phyloP scores from a whole-genome alignment of 64 coral and sea anemone genomes.

The Actinia equina region DNA sequence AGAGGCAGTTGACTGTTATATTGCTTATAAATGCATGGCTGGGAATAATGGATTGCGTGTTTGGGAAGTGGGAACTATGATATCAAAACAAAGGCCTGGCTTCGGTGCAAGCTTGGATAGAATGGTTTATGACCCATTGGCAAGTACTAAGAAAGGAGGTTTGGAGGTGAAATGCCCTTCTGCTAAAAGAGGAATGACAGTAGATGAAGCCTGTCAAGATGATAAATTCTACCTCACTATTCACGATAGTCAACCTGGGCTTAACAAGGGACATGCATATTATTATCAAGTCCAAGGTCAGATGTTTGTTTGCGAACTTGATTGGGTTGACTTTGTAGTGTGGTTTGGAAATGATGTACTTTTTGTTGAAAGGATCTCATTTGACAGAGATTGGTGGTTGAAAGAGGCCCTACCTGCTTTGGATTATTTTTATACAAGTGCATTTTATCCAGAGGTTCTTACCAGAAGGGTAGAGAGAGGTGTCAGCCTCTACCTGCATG shows the following conservation, averaged over 20 bases:
- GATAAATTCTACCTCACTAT: neutral
- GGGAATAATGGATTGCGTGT: too few relatives aligned
- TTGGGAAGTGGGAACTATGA: slow-evolving; percentile 55
- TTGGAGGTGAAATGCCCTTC: slow-evolving; percentile 43
- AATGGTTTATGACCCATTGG: slow-evolving; percentile 29
- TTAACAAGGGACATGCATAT: slow-evolving; percentile 13
- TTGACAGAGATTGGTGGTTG: slow-evolving; percentile 40
- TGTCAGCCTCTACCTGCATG: slow-evolving; percentile 33
- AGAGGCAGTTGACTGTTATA: too few relatives aligned
- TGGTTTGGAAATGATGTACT: slow-evolving; percentile 45
- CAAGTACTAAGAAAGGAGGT: slow-evolving; percentile 45
- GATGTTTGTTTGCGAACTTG: slow-evolving; percentile 55
- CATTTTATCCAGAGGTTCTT: slow-evolving; percentile 55
- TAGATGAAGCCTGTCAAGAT: slow-evolving; percentile 33
- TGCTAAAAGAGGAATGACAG: slow-evolving; percentile 29
- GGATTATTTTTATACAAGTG: slow-evolving; percentile 40
- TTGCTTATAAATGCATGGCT: too few relatives aligned
- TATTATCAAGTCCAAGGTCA: slow-evolving; percentile 28
- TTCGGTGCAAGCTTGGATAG: slow-evolving; percentile 46
- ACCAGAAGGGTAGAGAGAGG: slow-evolving; percentile 35
- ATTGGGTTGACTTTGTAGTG: slow-evolving; percentile 54
- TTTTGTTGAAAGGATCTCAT: slow-evolving; percentile 23
- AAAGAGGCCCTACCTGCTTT: slow-evolving; percentile 15
- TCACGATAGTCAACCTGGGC: neutral
- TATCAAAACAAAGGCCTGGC: slow-evolving; percentile 48